Conservation (phyloP, 2,888 invertebrate species). For the Aricia artaxerxes region DNA sequence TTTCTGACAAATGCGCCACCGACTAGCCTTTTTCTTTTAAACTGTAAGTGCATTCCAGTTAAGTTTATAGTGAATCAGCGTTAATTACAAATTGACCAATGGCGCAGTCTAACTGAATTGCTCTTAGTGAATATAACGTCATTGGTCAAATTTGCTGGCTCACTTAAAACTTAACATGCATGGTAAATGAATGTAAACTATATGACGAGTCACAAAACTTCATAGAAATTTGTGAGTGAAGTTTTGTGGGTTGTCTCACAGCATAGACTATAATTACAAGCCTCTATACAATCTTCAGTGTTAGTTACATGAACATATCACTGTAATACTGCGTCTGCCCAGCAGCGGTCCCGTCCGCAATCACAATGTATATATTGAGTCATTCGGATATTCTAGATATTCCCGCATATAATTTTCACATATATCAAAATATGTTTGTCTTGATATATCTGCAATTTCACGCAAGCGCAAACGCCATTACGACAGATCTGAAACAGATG, state of each 20-base stretch:
- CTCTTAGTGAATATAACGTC: not conserved
- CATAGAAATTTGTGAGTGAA: not conserved
- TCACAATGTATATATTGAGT: constrained; percentile 53
- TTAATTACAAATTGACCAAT: not conserved
- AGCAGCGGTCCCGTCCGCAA: constrained; percentile 62
- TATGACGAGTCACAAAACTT: not conserved
- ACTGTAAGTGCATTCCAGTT: not conserved
- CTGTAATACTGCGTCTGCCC: constrained; percentile 43
- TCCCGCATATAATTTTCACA: constrained; percentile 75
- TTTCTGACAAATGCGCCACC: not conserved
- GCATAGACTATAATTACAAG: not conserved
- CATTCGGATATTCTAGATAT: constrained; percentile 61
- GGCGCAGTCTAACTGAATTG: not conserved
- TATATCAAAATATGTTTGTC: constrained; percentile 81
- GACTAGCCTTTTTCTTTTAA: not conserved
- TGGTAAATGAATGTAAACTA: not conserved
- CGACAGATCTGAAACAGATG: constrained; percentile 66
- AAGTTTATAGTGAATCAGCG: not conserved
- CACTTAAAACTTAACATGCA: not conserved
- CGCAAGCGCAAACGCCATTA: constrained; percentile 62
- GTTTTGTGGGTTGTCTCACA: not conserved
- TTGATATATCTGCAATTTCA: constrained; percentile 73
- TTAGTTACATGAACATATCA: constrained; percentile 28
- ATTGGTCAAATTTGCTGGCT: not conserved
- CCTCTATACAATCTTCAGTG: constrained; percentile 26